Evolutionary conservation across 1,140 invertebrate genomes (phyloP).

Genomic region (Micrasema longulum): DNA sequence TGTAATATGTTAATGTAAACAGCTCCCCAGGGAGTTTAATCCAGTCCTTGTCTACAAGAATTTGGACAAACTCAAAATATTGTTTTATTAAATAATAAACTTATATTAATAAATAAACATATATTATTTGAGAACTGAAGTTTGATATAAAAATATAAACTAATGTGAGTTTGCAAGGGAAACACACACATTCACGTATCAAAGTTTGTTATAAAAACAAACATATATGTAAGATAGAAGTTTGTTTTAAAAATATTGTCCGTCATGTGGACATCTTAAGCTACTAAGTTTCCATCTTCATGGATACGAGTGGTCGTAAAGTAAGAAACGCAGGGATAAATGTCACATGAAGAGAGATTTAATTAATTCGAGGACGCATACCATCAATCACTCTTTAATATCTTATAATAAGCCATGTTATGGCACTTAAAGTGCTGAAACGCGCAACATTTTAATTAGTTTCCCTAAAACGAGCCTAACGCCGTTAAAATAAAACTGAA

Average conservation of each 20-base stretch:
- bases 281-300: too few relatives aligned
- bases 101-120: neutral
- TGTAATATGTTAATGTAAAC: too few relatives aligned
- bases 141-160: neutral
- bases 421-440: conserved; percentile 16
- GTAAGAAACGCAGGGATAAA: conserved; percentile 6
- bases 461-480: neutral
- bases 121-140: neutral
- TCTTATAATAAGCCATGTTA: conserved; percentile 9
- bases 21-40: too few relatives aligned
- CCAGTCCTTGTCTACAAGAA: too few relatives aligned
- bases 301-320: conserved; percentile 8
- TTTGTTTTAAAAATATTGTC: too few relatives aligned
- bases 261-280: too few relatives aligned
- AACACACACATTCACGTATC: too few relatives aligned
- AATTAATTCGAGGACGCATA: conserved; percentile 4
- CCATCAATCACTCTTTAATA: conserved; percentile 26
- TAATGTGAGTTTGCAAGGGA: neutral
- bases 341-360: conserved; percentile 19
- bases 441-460: conserved; percentile 10
- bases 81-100: too few relatives aligned
- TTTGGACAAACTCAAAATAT: too few relatives aligned
- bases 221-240: too few relatives aligned
- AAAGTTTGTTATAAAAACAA: too few relatives aligned
- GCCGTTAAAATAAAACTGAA: conserved; percentile 6